Conservation (phyloP, 2,888 invertebrate genomes). For the Ochropleura plecta region DNA sequence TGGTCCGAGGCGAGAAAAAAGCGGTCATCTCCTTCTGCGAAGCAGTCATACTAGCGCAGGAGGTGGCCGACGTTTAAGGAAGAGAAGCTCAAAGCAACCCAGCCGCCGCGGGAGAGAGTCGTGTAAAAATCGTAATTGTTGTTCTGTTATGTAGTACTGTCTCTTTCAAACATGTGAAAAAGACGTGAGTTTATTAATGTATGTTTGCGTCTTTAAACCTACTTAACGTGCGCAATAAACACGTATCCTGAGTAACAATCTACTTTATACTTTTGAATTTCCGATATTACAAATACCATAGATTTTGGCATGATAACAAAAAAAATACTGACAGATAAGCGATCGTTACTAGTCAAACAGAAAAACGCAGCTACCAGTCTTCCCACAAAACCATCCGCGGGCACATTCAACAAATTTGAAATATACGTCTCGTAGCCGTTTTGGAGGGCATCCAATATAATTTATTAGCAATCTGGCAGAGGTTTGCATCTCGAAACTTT, state of each 20-base stretch:
- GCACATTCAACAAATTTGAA: constrained; percentile 46
- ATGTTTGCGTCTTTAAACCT: neutral
- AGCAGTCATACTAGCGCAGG: too few relatives aligned
- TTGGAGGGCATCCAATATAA: constrained; percentile 61
- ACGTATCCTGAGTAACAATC: neutral
- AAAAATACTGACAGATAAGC: neutral
- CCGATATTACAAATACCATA: neutral
- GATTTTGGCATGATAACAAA: neutral
- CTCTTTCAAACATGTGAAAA: too few relatives aligned
- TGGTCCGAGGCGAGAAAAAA: too few relatives aligned
- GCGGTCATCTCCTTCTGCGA: too few relatives aligned
- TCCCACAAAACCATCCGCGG: constrained; percentile 10
- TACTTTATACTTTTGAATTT: neutral
- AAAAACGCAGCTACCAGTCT: neutral
- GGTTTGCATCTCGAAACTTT: constrained; percentile 49
- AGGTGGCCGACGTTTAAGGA: too few relatives aligned
- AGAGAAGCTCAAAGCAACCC: too few relatives aligned
- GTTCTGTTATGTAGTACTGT: too few relatives aligned
- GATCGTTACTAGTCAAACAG: neutral
- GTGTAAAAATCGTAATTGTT: too few relatives aligned
- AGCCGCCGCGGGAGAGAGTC: too few relatives aligned
- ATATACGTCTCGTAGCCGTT: constrained; percentile 36
- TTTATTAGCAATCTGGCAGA: constrained; percentile 60
- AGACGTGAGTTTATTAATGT: neutral
- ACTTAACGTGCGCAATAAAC: too few relatives aligned